Conservation (phyloP, 1,140 invertebrate genomes). For the Pygmarrhopalites habei region DNA sequence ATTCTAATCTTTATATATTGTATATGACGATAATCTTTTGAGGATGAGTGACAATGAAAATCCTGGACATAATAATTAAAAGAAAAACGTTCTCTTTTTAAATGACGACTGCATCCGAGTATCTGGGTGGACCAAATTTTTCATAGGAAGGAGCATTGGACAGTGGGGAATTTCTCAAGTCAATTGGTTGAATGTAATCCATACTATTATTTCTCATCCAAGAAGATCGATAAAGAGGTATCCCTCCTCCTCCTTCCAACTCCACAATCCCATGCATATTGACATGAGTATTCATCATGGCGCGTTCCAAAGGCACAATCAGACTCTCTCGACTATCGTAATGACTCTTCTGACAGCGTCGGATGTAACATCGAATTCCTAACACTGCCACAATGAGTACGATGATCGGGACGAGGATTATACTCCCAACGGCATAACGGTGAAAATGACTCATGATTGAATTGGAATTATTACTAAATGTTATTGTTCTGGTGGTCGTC, state of each 20-base stretch:
- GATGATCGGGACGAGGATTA: slow-evolving; percentile 3
- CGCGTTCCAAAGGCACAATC: slow-evolving; percentile 10
- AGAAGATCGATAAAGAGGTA: background rate
- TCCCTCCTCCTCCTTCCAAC: background rate
- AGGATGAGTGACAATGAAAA: too few relatives aligned
- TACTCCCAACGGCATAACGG: background rate
- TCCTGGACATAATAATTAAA: too few relatives aligned
- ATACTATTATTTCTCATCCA: background rate
- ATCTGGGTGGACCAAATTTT: background rate
- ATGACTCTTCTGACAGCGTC: background rate
- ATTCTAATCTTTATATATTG: too few relatives aligned
- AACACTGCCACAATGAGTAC: background rate
- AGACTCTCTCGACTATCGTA: slow-evolving; percentile 1
- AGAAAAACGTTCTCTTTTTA: too few relatives aligned
- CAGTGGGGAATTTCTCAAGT: background rate
- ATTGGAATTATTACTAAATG: background rate
- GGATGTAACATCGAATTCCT: slow-evolving; percentile 1
- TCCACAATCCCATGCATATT: background rate
- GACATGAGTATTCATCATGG: slow-evolving; percentile 7
- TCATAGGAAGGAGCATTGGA: slow-evolving; percentile 8
- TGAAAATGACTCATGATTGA: background rate
- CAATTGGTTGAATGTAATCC: slow-evolving; percentile 14
- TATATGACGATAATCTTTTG: too few relatives aligned
- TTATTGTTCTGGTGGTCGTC: background rate
- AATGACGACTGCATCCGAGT: slow-evolving; percentile 11